Evolutionary conservation across 2,113 vertebrate genomes (phyloP).

Genomic region (Triplophysa tibetana): DNA sequence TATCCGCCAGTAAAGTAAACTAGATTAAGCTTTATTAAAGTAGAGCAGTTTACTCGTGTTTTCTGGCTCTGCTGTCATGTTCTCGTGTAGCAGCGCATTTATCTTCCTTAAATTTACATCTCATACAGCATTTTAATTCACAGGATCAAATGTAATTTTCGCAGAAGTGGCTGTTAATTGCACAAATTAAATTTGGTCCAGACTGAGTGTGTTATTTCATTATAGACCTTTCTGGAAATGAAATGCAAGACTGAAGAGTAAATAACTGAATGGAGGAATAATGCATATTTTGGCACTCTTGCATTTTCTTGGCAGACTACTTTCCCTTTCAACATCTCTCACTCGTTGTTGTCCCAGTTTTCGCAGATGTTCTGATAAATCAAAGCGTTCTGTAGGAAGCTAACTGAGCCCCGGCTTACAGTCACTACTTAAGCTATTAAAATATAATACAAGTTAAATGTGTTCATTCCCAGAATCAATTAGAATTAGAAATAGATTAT

Average conservation of each 20-base stretch:
- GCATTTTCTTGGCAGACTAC: constrained; percentile 30
- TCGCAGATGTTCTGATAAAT: constrained; percentile 31
- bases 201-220: constrained; percentile 17
- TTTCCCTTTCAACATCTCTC: constrained; percentile 24
- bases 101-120: constrained; percentile 23
- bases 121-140: constrained; percentile 43
- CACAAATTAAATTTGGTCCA: constrained; percentile 32
- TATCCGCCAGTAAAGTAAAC: neutral
- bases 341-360: constrained; percentile 33
- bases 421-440: neutral
- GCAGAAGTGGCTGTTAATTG: constrained; percentile 42
- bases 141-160: constrained; percentile 23
- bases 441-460: no score
- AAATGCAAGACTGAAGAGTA: neutral
- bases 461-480: no score
- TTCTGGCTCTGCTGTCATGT: constrained; percentile 28
- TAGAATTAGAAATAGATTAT: no score
- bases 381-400: neutral
- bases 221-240: neutral
- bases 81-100: constrained; percentile 24
- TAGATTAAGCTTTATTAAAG: constrained; percentile 24
- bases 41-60: constrained; percentile 5
- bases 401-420: neutral
- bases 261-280: constrained; percentile 8
- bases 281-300: neutral